phyloP scores from a whole-genome alignment of 2,113 vertebrate species.

The Syrmaticus mikado region DNA sequence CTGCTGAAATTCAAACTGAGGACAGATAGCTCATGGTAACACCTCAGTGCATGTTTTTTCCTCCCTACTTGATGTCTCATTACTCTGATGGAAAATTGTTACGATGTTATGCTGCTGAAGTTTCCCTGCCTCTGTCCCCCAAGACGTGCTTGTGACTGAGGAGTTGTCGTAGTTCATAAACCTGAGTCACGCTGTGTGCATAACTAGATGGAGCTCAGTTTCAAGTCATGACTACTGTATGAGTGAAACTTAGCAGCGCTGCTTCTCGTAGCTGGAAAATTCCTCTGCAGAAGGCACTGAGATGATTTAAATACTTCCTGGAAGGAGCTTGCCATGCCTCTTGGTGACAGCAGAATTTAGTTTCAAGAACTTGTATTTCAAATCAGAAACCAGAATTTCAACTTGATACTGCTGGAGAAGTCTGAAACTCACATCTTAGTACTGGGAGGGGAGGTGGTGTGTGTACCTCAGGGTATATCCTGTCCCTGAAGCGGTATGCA shows the following conservation, averaged over 20 bases:
- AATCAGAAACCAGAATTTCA: background rate
- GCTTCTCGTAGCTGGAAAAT: background rate
- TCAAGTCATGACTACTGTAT: background rate
- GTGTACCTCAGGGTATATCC: accelerated
- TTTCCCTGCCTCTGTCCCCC: background rate
- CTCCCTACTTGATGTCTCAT: background rate
- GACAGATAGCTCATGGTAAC: background rate
- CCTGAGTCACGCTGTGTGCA: background rate
- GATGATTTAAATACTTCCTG: background rate
- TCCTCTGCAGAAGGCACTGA: background rate
- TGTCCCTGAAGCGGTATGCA: background rate
- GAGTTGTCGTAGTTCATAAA: background rate
- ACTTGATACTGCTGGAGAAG: background rate
- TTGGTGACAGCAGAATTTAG: background rate
- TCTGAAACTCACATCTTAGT: background rate
- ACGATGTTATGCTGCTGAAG: background rate
- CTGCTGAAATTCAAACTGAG: background rate
- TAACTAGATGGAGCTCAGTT: background rate
- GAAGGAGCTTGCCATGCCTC: background rate
- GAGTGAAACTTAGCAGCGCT: background rate
- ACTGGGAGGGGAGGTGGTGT: background rate
- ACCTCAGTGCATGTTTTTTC: background rate
- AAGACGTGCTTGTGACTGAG: background rate
- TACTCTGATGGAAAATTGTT: background rate
- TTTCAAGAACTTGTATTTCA: background rate